phyloP scores from a whole-genome alignment of 1,140 invertebrate genomes.

The Drosophila arawakana region DNA sequence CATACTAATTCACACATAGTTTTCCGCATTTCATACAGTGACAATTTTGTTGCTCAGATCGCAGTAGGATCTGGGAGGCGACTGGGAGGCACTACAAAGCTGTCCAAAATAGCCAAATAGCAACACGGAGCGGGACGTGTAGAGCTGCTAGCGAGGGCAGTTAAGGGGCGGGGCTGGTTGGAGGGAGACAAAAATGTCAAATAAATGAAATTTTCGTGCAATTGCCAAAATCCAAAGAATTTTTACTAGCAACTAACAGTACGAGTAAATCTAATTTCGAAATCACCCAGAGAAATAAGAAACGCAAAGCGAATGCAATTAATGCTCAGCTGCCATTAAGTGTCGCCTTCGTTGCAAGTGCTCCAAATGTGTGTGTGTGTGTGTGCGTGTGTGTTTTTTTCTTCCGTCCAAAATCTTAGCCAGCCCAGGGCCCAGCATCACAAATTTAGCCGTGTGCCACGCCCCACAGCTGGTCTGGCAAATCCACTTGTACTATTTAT shows the following conservation, averaged over 20 bases:
- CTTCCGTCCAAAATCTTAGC: constrained; percentile 28
- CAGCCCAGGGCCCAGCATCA: constrained; percentile 30
- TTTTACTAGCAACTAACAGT: constrained; percentile 46
- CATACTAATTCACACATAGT: constrained; percentile 72
- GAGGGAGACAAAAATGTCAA: constrained; percentile 43
- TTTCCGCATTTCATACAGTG: constrained; percentile 78
- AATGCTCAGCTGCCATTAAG: constrained; percentile 67
- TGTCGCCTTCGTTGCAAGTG: constrained; percentile 45
- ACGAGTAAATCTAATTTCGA: constrained; percentile 51
- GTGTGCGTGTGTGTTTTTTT: background rate
- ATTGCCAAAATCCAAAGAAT: constrained; percentile 80
- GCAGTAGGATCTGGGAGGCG: constrained; percentile 30
- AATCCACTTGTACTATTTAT: constrained; percentile 49
- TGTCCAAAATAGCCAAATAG: constrained; percentile 68
- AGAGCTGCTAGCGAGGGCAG: background rate
- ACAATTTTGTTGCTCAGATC: constrained; percentile 63
- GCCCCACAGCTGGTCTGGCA: constrained; percentile 32
- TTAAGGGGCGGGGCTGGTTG: constrained; percentile 5
- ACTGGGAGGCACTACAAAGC: constrained; percentile 25
- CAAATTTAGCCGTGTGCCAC: constrained; percentile 39
- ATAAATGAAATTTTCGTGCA: constrained; percentile 70
- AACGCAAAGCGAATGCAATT: constrained; percentile 51
- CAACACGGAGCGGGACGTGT: constrained; percentile 1
- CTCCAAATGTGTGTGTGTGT: constrained; percentile 36
- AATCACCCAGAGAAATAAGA: background rate